Evolutionary conservation across 1,140 invertebrate species (phyloP).

Genomic region (Conopomorpha cramerella): DNA sequence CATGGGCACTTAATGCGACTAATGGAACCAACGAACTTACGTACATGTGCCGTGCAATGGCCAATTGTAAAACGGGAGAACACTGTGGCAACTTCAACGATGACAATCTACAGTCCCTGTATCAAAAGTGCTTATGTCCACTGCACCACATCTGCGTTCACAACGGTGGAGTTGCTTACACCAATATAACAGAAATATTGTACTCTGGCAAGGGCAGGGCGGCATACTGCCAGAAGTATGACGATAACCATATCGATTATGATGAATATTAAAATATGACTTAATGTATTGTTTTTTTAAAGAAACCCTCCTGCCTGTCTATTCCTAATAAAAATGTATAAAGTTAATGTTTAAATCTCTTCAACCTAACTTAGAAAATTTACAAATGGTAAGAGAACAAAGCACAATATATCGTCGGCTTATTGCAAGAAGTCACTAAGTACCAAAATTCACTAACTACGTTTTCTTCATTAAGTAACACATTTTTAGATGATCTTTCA

Average conservation of each 20-base stretch:
- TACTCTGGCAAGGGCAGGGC: slow-evolving; percentile 62
- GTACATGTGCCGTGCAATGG: slow-evolving; percentile 20
- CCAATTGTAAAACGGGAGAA: slow-evolving; percentile 27
- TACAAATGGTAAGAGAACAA: no score
- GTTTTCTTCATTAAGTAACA: no score
- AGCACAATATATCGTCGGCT: no score
- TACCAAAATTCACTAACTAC: no score
- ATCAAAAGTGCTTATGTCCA: slow-evolving; percentile 68
- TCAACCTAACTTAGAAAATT: no score
- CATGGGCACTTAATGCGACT: slow-evolving; percentile 24
- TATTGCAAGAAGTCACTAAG: no score
- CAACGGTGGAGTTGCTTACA: slow-evolving; percentile 33
- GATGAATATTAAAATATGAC: slow-evolving; percentile 19
- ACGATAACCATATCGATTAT: slow-evolving; percentile 20
- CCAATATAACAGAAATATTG: slow-evolving; percentile 60
- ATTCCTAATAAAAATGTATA: no score
- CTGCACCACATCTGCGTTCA: slow-evolving; percentile 63
- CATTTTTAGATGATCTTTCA: no score
- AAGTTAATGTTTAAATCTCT: no score
- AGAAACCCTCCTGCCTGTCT: neutral
- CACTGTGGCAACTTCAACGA: slow-evolving; percentile 37
- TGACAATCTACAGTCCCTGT: slow-evolving; percentile 64
- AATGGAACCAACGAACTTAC: slow-evolving; percentile 5
- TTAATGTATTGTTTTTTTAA: neutral
- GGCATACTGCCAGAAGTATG: slow-evolving; percentile 59